Percentiles rank a stretch among this genome's conserved stretches.
Evolutionary conservation across 2,797 vertebrate genomes (phyloP).

Genomic region (Betta splendens): DNA sequence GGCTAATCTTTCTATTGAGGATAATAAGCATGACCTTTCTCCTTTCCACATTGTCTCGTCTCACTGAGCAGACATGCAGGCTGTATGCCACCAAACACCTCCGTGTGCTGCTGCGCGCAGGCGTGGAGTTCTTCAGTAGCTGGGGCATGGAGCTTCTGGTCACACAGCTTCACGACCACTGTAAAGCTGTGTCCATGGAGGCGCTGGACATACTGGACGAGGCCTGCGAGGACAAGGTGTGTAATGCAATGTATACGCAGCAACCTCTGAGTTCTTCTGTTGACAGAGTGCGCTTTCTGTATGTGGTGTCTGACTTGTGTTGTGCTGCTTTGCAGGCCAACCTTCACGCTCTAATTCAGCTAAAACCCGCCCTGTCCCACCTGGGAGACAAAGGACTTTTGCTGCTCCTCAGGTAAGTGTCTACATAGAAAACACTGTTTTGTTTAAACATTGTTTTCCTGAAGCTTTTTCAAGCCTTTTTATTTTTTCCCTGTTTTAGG

Average conservation of each 20-base stretch:
- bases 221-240: conserved; percentile 98
- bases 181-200: conserved; percentile 94
- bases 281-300: too few species aligned
- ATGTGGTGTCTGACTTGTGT: conserved; percentile 22
- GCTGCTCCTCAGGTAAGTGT: conserved; percentile 90
- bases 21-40: not conserved
- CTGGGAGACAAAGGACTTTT: conserved; percentile 97
- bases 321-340: conserved; percentile 86
- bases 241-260: not conserved
- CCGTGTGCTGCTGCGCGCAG: conserved; percentile 92
- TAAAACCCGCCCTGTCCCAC: conserved; percentile 97
- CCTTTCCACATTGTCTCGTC: conserved; percentile 11
- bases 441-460: not conserved
- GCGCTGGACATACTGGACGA: conserved; percentile 97
- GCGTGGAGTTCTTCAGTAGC: conserved; percentile 98
- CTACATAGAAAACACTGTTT: not conserved
- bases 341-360: conserved; percentile 96
- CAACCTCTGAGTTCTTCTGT: too few species aligned
- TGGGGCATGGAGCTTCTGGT: conserved; percentile 98
- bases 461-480: not conserved
- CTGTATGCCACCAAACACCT: conserved; percentile 97
- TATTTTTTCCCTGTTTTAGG: conserved; percentile 73
- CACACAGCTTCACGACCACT: conserved; percentile 98
- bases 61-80: conserved; percentile 85
- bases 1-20: not conserved